Conservation (phyloP, 1,140 invertebrate genomes). For the Pseudoatta argentina region DNA sequence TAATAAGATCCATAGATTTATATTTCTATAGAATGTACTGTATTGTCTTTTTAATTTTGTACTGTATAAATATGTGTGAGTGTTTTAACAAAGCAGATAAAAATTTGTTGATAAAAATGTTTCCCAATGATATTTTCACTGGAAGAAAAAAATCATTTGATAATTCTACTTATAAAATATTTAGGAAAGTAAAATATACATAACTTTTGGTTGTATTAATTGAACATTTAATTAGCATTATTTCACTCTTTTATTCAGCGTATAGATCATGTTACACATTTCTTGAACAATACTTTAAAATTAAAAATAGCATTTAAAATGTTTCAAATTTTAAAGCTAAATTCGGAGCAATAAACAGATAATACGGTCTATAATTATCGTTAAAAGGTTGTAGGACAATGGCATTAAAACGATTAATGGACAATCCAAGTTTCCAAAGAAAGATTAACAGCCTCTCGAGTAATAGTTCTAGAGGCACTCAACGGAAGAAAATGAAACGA, state of each 20-base stretch:
- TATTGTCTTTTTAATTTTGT: too few species aligned
- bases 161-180: too few species aligned
- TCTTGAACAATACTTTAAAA: neutral
- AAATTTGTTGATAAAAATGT: conserved; percentile 7
- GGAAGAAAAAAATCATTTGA: too few species aligned
- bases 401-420: conserved; percentile 58
- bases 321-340: neutral
- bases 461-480: conserved; percentile 30
- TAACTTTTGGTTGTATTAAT: too few species aligned
- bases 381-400: conserved; percentile 35
- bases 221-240: too few species aligned
- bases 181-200: too few species aligned
- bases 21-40: neutral
- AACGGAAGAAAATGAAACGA: conserved; percentile 60
- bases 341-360: conserved; percentile 20
- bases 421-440: conserved; percentile 54
- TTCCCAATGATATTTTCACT: neutral
- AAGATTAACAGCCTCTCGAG: conserved; percentile 55
- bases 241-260: too few species aligned
- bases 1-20: conserved; percentile 7
- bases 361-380: conserved; percentile 40
- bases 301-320: neutral
- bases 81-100: neutral
- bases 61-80: too few species aligned
- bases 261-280: neutral